phyloP scores from a whole-genome alignment of 2,113 vertebrate genomes.

The Corythoichthys haematopterus region DNA sequence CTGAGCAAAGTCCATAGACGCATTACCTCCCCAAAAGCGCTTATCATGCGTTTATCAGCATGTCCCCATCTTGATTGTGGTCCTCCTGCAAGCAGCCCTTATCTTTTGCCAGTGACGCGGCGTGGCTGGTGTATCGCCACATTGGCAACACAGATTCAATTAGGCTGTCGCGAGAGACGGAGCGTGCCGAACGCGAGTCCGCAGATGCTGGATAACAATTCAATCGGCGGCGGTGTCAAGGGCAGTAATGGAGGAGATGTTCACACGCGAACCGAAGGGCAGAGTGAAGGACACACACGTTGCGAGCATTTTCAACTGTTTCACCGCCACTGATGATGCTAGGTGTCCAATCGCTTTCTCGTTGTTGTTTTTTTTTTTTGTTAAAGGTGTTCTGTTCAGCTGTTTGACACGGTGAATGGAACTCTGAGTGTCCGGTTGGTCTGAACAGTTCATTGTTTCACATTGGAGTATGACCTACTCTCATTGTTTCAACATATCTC shows the following conservation, averaged over 20 bases:
- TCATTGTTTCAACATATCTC: too few species aligned
- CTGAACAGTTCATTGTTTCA: too few species aligned
- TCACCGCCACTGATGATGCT: too few species aligned
- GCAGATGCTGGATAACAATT: constrained; percentile 67
- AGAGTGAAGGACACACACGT: constrained; percentile 50
- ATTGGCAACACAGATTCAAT: constrained; percentile 67
- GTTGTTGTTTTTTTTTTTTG: too few species aligned
- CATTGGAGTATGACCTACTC: too few species aligned
- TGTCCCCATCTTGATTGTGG: constrained; percentile 43
- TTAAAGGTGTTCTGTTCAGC: too few species aligned
- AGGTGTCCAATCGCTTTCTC: background rate
- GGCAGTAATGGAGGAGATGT: constrained; percentile 60
- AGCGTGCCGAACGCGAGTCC: constrained; percentile 26
- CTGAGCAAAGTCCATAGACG: constrained; percentile 26
- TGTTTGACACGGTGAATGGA: too few species aligned
- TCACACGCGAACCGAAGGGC: constrained; percentile 37
- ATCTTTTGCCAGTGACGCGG: constrained; percentile 60
- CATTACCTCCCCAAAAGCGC: constrained; percentile 24
- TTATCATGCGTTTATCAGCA: constrained; percentile 48
- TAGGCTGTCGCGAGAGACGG: constrained; percentile 57
- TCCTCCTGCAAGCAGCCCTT: constrained; percentile 48
- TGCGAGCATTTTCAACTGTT: too few species aligned
- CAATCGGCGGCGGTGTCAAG: constrained; percentile 63
- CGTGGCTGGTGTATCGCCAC: constrained; percentile 56
- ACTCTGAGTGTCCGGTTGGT: too few species aligned